Evolutionary conservation across 2,797 vertebrate species (phyloP).

Genomic region (Orientallactaga sibirica): DNA sequence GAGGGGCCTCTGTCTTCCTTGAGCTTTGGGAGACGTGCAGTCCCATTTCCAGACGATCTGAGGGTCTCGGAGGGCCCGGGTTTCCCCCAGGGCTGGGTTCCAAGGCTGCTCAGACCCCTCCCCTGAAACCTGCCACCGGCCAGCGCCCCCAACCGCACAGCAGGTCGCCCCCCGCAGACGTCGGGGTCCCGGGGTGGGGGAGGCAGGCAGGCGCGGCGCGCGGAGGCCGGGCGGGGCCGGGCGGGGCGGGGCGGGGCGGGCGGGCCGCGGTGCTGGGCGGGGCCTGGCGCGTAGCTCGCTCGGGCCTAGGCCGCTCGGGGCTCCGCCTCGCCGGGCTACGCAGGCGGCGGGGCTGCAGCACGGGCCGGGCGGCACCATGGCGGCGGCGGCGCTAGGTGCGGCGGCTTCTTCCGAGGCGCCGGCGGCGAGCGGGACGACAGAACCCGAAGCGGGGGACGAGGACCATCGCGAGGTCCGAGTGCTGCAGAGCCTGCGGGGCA

Average conservation of each 20-base stretch:
- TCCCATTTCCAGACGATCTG: not conserved
- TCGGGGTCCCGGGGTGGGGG: not conserved
- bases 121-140: no score
- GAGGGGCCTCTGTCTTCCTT: not conserved
- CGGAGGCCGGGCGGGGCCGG: not conserved
- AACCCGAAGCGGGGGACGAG: constrained; percentile 73
- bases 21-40: not conserved
- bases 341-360: constrained; percentile 76
- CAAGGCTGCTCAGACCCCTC: not conserved
- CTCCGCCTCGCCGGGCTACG: constrained; percentile 76
- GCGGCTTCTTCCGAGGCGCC: constrained; percentile 53
- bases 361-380: constrained; percentile 76
- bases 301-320: constrained; percentile 38
- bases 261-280: not conserved
- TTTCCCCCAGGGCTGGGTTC: not conserved
- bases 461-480: constrained; percentile 92
- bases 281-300: constrained; percentile 14
- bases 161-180: no score
- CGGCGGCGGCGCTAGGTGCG: constrained; percentile 69
- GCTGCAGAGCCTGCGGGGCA: constrained; percentile 96
- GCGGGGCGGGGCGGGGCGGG: not conserved
- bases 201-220: not conserved
- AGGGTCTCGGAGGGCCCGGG: not conserved
- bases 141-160: no score
- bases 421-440: constrained; percentile 67